These are phyloP conservation scores for Mallotus villosus DNA, from an alignment of 2,797 vertebrate species.

Conservation along the genomic window DNA sequence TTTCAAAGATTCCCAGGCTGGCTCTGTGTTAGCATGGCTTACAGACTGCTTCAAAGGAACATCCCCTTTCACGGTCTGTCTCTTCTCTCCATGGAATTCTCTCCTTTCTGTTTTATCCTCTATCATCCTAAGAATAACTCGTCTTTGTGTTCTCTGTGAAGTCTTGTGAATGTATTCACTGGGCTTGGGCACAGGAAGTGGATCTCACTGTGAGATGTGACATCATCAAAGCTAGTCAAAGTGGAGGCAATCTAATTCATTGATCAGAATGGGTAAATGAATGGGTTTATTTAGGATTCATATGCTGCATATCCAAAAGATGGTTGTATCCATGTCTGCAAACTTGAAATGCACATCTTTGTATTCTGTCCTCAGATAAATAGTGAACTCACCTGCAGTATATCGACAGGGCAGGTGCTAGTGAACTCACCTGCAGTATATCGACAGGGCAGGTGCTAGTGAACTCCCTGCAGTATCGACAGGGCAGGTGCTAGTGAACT, in stretches of 20 bases:
- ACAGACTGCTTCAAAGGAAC: no score
- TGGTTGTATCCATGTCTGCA: background rate
- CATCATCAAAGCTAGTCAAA: background rate
- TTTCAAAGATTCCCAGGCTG: no score
- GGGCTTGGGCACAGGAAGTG: background rate
- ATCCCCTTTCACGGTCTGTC: background rate
- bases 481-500: no score
- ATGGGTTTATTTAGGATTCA: constrained; percentile 14
- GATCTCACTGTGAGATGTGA: background rate
- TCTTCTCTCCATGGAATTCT: background rate
- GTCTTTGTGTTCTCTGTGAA: constrained; percentile 27
- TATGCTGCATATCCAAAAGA: no score
- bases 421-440: no score
- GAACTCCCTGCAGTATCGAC: no score
- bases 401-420: constrained; percentile 6
- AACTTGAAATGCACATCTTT: background rate
- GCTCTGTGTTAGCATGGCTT: no score
- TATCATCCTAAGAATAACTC: constrained; percentile 20
- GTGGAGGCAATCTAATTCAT: background rate
- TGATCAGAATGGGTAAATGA: constrained; percentile 17
- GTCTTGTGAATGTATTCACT: constrained; percentile 1
- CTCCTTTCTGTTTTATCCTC: background rate
- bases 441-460: no score
- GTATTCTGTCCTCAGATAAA: background rate
- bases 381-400: background rate